phyloP scores from a whole-genome alignment of 2,113 vertebrate genomes.

The Triplophysa rosa region DNA sequence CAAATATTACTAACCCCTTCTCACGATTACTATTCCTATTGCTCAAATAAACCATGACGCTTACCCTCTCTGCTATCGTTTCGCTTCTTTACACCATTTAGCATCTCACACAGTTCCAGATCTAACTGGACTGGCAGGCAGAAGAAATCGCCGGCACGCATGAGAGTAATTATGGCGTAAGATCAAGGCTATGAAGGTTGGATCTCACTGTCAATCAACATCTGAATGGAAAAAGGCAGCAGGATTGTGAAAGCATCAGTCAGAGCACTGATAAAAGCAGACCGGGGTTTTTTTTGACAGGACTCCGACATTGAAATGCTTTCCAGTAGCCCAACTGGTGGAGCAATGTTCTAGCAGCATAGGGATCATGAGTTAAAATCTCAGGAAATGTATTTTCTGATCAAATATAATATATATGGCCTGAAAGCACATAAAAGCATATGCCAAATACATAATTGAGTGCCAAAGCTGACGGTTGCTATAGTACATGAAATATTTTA shows the following conservation, averaged over 20 bases:
- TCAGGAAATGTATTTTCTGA: too few relatives aligned
- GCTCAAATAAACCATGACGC: background rate
- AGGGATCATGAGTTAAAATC: background rate
- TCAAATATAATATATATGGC: too few relatives aligned
- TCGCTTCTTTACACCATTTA: conserved; percentile 23
- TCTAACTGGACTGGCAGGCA: conserved; percentile 1
- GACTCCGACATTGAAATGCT: background rate
- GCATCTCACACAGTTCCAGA: background rate
- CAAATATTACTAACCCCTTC: too few relatives aligned
- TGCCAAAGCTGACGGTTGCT: too few relatives aligned
- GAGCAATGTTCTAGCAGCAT: background rate
- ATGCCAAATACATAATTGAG: too few relatives aligned
- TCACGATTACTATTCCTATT: too few relatives aligned
- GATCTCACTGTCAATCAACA: conserved; percentile 8
- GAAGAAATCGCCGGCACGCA: conserved; percentile 15
- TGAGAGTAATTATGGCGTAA: conserved; percentile 14
- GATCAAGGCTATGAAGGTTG: background rate
- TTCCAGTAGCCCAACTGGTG: too few relatives aligned
- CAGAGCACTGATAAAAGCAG: background rate
- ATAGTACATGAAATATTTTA: too few relatives aligned
- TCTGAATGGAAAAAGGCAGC: conserved; percentile 19
- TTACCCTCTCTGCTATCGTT: conserved; percentile 52
- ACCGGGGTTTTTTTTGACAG: too few relatives aligned
- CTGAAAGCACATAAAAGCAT: too few relatives aligned
- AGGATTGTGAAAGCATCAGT: conserved; percentile 24